These are phyloP conservation scores for Oncorhynchus masou DNA, from an alignment of 2,113 vertebrate genomes.

Conservation along the genomic window DNA sequence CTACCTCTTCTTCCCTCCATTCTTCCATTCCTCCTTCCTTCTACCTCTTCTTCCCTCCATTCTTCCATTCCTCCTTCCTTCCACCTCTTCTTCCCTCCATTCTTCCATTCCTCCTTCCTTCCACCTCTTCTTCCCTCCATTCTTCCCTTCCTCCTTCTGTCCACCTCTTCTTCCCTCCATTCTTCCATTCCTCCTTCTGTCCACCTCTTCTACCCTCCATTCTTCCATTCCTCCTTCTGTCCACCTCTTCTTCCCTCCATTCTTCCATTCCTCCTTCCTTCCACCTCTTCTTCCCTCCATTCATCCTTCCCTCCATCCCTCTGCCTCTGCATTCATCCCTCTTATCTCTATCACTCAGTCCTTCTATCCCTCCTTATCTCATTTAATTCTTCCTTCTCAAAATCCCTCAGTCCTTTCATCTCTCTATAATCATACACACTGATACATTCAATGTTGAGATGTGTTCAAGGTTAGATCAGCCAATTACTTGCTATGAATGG, in stretches of 20 bases:
- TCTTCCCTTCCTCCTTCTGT: constrained; percentile 41
- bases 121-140: neutral
- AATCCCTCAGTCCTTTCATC: neutral
- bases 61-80: too few relatives aligned
- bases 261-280: constrained; percentile 42
- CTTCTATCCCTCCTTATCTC: neutral
- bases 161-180: constrained; percentile 5
- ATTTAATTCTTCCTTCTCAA: constrained; percentile 1
- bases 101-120: too few relatives aligned
- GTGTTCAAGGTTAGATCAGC: too few relatives aligned
- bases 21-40: constrained; percentile 41
- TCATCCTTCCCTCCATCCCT: constrained; percentile 9
- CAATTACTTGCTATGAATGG: neutral
- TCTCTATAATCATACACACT: neutral
- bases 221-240: too few relatives aligned
- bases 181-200: too few relatives aligned
- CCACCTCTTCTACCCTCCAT: too few relatives aligned
- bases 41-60: constrained; percentile 3
- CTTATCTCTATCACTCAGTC: neutral
- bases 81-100: too few relatives aligned
- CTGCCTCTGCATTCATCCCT: neutral
- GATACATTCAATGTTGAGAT: neutral
- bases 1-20: too few relatives aligned
- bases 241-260: neutral
- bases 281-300: constrained; percentile 17